These are phyloP conservation scores for Serrognathus titanus DNA, from an alignment of 2,888 invertebrate species.

Conservation along the genomic window DNA sequence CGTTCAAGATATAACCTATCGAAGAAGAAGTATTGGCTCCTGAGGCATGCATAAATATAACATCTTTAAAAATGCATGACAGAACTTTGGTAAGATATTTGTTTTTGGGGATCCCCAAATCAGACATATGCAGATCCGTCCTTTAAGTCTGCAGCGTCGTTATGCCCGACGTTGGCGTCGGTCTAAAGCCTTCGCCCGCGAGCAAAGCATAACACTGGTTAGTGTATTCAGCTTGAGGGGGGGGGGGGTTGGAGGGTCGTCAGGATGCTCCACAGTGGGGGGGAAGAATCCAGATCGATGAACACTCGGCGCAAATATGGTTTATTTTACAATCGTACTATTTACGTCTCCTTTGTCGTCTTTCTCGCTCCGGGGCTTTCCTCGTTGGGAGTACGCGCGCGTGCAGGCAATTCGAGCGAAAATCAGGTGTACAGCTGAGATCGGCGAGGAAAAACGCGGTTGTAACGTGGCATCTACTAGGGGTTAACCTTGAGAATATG, in stretches of 20 bases:
- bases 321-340: slow-evolving; percentile 35
- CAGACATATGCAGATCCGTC: too few relatives aligned
- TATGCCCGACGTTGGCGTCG: slow-evolving; percentile 5
- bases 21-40: too few relatives aligned
- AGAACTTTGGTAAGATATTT: too few relatives aligned
- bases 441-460: slow-evolving; percentile 18
- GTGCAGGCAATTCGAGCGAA: slow-evolving; percentile 8
- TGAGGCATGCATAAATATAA: too few relatives aligned
- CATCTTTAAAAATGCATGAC: too few relatives aligned
- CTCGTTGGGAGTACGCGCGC: slow-evolving; percentile 3
- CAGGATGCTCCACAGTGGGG: slow-evolving; percentile 30
- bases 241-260: slow-evolving; percentile 28
- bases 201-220: slow-evolving; percentile 29
- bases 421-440: slow-evolving; percentile 20
- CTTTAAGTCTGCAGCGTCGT: too few relatives aligned
- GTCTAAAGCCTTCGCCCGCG: slow-evolving; percentile 25
- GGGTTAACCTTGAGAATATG: slow-evolving; percentile 22
- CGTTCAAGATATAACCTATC: too few relatives aligned
- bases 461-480: slow-evolving; percentile 23
- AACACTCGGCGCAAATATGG: slow-evolving; percentile 38
- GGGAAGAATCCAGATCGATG: slow-evolving; percentile 38
- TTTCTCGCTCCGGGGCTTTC: slow-evolving; percentile 9
- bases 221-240: slow-evolving; percentile 24
- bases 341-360: slow-evolving; percentile 26
- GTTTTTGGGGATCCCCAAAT: too few relatives aligned